Percentiles rank a stretch among this genome's conserved stretches.
Conservation (phyloP, 1,140 invertebrate genomes). For the Drosophila paulistorum region DNA sequence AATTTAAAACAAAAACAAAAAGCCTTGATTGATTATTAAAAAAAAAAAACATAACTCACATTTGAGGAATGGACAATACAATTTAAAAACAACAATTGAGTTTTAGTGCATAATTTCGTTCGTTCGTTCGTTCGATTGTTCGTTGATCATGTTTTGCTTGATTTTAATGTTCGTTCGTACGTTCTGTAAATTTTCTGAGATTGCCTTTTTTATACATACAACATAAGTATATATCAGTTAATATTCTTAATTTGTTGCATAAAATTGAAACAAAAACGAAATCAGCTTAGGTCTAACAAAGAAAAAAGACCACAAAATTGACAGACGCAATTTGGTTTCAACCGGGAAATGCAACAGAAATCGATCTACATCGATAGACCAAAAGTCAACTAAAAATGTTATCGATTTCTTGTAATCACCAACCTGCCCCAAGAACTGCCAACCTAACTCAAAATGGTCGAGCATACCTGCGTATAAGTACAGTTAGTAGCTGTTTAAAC, state of each 20-base stretch:
- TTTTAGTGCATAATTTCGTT: constrained; percentile 81
- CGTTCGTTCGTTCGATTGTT: constrained; percentile 75
- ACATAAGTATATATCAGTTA: constrained; percentile 54
- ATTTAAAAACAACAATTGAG: constrained; percentile 71
- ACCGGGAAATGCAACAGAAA: constrained; percentile 11
- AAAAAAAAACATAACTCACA: constrained; percentile 64
- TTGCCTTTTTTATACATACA: constrained; percentile 74
- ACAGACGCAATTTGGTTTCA: constrained; percentile 15
- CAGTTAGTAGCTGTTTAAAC: no score
- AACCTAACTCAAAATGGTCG: no score
- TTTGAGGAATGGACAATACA: constrained; percentile 56
- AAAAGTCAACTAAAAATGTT: not conserved
- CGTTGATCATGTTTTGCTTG: constrained; percentile 81
- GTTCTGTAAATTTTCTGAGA: constrained; percentile 81
- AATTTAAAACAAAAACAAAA: constrained; percentile 66
- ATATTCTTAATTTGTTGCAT: constrained; percentile 68
- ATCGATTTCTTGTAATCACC: not conserved
- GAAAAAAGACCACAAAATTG: no score
- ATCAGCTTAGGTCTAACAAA: constrained; percentile 31
- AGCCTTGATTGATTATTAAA: constrained; percentile 78
- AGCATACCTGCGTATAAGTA: no score
- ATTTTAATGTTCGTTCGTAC: constrained; percentile 81
- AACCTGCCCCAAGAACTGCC: no score
- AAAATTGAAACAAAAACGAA: constrained; percentile 28
- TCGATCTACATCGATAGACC: not conserved